Evolutionary conservation across 2,113 vertebrate genomes (phyloP).

Genomic region (Carassius carassius): DNA sequence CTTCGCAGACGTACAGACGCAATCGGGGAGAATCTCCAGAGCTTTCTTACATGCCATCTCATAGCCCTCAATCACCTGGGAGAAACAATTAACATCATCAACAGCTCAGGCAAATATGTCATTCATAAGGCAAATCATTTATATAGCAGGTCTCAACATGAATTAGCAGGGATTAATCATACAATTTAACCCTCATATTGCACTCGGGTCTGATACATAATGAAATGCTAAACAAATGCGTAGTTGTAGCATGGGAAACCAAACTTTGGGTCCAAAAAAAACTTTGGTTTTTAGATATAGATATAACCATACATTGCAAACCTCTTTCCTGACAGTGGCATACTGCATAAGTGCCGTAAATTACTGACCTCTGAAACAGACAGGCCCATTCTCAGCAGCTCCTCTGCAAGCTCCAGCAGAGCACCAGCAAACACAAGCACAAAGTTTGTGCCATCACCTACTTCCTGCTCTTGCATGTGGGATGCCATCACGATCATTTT

Average conservation of each 20-base stretch:
- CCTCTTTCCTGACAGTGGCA: background rate
- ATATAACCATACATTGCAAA: background rate
- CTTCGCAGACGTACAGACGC: conserved; percentile 89
- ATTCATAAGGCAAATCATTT: background rate
- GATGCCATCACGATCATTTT: conserved; percentile 99
- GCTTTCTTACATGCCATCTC: conserved; percentile 92
- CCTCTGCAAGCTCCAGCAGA: conserved; percentile 91
- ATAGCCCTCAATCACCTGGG: conserved; percentile 94
- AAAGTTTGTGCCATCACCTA: conserved; percentile 98
- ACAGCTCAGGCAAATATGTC: background rate
- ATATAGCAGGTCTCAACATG: background rate
- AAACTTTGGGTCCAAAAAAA: background rate
- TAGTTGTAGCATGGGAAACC: background rate
- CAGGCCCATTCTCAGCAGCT: conserved; percentile 92
- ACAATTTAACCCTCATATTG: too few relatives aligned
- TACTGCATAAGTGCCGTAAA: background rate
- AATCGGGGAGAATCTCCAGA: conserved; percentile 88
- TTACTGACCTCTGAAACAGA: conserved; percentile 89
- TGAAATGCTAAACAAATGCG: background rate
- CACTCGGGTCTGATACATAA: background rate
- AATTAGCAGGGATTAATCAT: background rate
- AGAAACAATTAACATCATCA: background rate
- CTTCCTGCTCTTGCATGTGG: conserved; percentile 98
- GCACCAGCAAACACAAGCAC: conserved; percentile 96
- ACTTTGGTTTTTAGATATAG: too few relatives aligned